A percentile compares a stretch with the other conserved stretches of the same genome.
These are phyloP conservation scores for Sebastes cheni DNA, from an alignment of 2,797 vertebrate genomes.

Conservation along the genomic window DNA sequence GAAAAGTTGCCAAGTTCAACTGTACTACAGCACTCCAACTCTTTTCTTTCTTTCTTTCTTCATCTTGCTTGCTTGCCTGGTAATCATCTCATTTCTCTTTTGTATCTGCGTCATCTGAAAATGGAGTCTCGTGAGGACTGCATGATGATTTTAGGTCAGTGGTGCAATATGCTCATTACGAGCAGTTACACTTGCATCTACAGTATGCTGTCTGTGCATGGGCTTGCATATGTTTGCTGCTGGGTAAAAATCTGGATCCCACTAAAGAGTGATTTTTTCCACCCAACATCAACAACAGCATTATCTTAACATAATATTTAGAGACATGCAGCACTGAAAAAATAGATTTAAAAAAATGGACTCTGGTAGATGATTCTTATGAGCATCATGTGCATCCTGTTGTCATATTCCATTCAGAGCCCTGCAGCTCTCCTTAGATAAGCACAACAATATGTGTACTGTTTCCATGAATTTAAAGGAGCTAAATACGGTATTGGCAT, in stretches of 20 bases:
- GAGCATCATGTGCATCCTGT: neutral
- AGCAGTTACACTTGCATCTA: neutral
- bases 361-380: neutral
- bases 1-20: neutral
- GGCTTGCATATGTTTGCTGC: neutral
- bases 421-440: neutral
- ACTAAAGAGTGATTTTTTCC: neutral
- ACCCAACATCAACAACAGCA: neutral
- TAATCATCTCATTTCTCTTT: neutral
- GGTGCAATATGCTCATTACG: conserved; percentile 27
- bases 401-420: neutral
- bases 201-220: neutral
- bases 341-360: neutral
- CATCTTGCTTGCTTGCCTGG: neutral
- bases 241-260: neutral
- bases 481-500: too few species aligned
- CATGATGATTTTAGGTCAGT: conserved; percentile 20
- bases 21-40: neutral
- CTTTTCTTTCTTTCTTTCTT: neutral
- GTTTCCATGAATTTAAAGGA: neutral
- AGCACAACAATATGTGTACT: neutral
- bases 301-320: neutral
- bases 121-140: neutral
- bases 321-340: neutral
- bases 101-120: conserved; percentile 27